These are phyloP conservation scores for Wasmannia auropunctata DNA, from an alignment of 1,140 invertebrate genomes.

Conservation along the genomic window DNA sequence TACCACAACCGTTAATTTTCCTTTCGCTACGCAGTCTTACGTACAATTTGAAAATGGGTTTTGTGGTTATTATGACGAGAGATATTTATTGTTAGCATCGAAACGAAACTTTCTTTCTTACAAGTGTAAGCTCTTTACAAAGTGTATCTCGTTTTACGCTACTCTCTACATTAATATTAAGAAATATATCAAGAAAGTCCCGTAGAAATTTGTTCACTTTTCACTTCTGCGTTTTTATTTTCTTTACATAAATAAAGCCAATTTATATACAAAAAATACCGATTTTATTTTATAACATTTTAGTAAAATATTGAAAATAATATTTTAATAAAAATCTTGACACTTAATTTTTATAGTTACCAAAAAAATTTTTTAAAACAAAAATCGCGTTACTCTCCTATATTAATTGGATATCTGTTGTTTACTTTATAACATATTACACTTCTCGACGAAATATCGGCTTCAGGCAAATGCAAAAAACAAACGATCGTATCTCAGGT, in stretches of 20 bases:
- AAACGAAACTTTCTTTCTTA: constrained; percentile 27
- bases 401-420: not conserved
- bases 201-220: not conserved
- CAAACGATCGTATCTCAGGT: constrained; percentile 69
- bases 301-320: no score
- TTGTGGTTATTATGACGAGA: constrained; percentile 17
- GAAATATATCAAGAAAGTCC: not conserved
- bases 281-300: not conserved
- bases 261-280: not conserved
- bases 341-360: not conserved
- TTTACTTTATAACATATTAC: not conserved
- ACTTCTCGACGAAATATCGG: not conserved
- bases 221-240: not conserved
- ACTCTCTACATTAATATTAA: not conserved
- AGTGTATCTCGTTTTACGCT: not conserved
- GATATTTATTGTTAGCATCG: not conserved
- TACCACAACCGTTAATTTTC: constrained; percentile 46
- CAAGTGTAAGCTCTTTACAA: not conserved
- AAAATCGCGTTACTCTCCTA: not conserved
- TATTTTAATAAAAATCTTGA: not conserved
- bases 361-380: not conserved
- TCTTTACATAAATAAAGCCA: not conserved
- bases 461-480: not conserved
- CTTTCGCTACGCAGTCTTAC: not conserved
- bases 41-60: not conserved